Evolutionary conservation across 1,140 invertebrate species (phyloP).

Genomic region (Anthonomus grandis): DNA sequence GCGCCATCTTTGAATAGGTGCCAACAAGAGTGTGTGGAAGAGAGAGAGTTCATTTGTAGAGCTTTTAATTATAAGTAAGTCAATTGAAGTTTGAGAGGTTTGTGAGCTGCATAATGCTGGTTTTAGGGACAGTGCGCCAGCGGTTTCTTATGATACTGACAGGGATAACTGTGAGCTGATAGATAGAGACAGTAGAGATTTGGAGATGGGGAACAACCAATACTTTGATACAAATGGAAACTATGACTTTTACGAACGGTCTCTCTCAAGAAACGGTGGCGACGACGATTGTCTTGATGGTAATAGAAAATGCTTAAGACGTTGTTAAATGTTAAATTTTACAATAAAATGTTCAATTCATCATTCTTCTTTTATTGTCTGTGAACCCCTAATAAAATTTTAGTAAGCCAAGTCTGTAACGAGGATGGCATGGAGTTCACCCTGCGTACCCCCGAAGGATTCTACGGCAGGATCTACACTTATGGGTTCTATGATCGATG

Average conservation of each 20-base stretch:
- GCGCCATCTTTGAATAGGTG: conserved; percentile 72
- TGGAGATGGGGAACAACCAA: conserved; percentile 78
- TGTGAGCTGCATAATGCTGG: not conserved
- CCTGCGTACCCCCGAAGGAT: conserved; percentile 80
- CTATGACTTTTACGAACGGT: conserved; percentile 84
- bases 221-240: conserved; percentile 80
- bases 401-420: conserved; percentile 83
- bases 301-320: conserved; percentile 46
- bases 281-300: conserved; percentile 80
- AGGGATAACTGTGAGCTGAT: conserved; percentile 86
- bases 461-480: conserved; percentile 85
- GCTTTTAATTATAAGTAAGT: conserved; percentile 79
- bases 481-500: conserved; percentile 89
- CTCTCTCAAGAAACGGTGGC: conserved; percentile 61
- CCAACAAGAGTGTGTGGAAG: conserved; percentile 77
- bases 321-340: not conserved
- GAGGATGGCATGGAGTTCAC: conserved; percentile 94
- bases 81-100: not conserved
- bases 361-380: not conserved
- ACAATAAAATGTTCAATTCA: too few relatives aligned
- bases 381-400: conserved; percentile 5
- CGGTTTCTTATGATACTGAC: conserved; percentile 52
- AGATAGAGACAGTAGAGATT: conserved; percentile 77
- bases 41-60: conserved; percentile 79
- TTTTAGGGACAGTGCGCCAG: conserved; percentile 50